Base-by-base conservation (phyloP, 2,113 vertebrate genomes). In the Lanius ludovicianus region DNA sequence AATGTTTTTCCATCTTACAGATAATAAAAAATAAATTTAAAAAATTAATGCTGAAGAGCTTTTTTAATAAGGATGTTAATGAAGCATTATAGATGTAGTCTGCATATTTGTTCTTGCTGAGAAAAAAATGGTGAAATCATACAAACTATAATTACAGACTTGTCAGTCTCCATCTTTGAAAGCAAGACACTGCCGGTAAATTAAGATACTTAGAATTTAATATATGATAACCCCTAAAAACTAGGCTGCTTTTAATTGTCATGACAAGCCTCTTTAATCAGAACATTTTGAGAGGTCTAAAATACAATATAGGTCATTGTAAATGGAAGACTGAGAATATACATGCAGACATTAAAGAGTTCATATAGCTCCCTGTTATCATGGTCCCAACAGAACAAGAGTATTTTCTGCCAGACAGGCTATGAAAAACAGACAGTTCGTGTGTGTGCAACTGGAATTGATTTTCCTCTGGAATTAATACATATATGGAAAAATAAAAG, bases 391-490 rank as follows among this genome's bases (percentile, higher is more conserved):
- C 7, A 93, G 84, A 94, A 47, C 31, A 73, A 91, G 8, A 95
- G 25, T 73, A 23, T 82, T 87, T 97, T 95, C 49, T 96, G 74
- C 87, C 84, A 91, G 90, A 82, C 39, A 68, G 53, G 9, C 84
- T 90, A 87, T 79, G 84, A 77, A 96, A 96, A 96, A 79, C 65
- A 96, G 93, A 87, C 10, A 37, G 93, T 91, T 68, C 0, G 10
- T 28, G 10, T 64, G 57, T 87, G 75, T 75, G 62, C 39, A 89
- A 82, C 57, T 93, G 62, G n/a, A 62, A 82, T 9, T 79, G n/a
- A 82, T 93, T 93, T 91, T 95, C 85, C 49, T 85, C 65, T 95
- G 88, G 82, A 90, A 90, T 82, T 71, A 87, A 84, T 70, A 57
- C 25, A 68, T 77, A 25, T 42, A 47, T 89, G 57, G 78, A 95